Evolutionary conservation across 2,888 invertebrate species (phyloP).

Genomic region (Chrysodeixis includens): DNA sequence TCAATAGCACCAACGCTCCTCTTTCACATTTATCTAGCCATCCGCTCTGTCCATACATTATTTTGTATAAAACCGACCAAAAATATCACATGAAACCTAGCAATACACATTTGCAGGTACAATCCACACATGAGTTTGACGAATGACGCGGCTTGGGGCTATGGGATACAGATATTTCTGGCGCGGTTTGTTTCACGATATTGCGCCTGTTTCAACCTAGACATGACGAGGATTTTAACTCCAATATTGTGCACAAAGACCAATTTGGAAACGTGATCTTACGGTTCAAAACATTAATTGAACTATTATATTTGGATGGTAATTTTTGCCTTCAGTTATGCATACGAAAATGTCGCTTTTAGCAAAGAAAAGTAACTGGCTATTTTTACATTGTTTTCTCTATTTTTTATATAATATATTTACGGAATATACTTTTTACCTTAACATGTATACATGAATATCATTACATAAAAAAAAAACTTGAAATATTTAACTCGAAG

Average conservation of each 20-base stretch:
- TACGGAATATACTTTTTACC: too few species aligned
- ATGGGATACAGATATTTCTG: slow-evolving; percentile 7
- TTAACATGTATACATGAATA: too few species aligned
- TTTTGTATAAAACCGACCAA: slow-evolving; percentile 8
- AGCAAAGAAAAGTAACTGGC: too few species aligned
- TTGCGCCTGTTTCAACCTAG: slow-evolving; percentile 5
- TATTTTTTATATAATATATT: too few species aligned
- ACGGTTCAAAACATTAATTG: too few species aligned
- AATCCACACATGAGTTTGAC: slow-evolving; percentile 31
- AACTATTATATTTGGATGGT: too few species aligned
- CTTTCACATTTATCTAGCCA: background rate
- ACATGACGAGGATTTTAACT: background rate
- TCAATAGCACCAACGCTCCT: background rate
- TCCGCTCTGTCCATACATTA: background rate
- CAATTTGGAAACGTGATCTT: too few species aligned
- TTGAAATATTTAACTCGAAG: too few species aligned
- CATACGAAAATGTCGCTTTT: too few species aligned
- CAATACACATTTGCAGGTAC: background rate
- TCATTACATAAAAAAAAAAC: too few species aligned
- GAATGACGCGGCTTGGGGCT: slow-evolving; percentile 22
- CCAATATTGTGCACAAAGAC: background rate
- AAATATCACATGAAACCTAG: slow-evolving; percentile 8
- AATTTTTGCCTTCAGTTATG: too few species aligned
- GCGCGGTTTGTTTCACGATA: slow-evolving; percentile 4
- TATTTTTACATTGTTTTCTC: too few species aligned